Conservation (phyloP, 2,888 invertebrate species). For the Kuschelorhynchus macadamiae region DNA sequence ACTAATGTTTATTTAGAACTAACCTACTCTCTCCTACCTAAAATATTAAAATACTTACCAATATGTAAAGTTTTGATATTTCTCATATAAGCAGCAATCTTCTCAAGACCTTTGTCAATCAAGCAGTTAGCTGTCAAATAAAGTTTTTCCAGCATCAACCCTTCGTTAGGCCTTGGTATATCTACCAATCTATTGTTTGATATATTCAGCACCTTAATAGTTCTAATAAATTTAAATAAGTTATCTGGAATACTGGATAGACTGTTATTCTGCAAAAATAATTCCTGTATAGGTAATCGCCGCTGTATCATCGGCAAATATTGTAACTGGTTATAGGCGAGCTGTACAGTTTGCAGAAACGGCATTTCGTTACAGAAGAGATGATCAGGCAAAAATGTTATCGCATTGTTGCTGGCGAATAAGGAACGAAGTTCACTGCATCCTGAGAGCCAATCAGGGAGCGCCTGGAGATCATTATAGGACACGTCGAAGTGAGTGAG, state of each 20-base stretch:
- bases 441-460: conserved; percentile 85
- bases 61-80: conserved; percentile 81
- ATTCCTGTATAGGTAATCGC: conserved; percentile 77
- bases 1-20: too few species aligned
- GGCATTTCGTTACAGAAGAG: conserved; percentile 82
- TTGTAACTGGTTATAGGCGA: conserved; percentile 84
- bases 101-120: conserved; percentile 74
- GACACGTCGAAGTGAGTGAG: conserved; percentile 85
- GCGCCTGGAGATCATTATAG: conserved; percentile 79
- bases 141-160: conserved; percentile 76
- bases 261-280: conserved; percentile 85
- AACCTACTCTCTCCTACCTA: too few species aligned
- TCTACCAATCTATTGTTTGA: conserved; percentile 84
- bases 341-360: conserved; percentile 79
- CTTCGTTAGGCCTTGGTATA: conserved; percentile 74
- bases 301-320: conserved; percentile 81
- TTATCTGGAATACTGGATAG: conserved; percentile 82
- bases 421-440: conserved; percentile 81
- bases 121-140: conserved; percentile 85
- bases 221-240: conserved; percentile 79
- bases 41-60: conserved; percentile 38
- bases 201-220: conserved; percentile 80
- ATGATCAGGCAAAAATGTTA: conserved; percentile 80
- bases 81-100: conserved; percentile 75
- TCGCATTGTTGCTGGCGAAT: conserved; percentile 81